Evolutionary conservation across 2,888 invertebrate species (phyloP).

Genomic region (Thera obeliscata): DNA sequence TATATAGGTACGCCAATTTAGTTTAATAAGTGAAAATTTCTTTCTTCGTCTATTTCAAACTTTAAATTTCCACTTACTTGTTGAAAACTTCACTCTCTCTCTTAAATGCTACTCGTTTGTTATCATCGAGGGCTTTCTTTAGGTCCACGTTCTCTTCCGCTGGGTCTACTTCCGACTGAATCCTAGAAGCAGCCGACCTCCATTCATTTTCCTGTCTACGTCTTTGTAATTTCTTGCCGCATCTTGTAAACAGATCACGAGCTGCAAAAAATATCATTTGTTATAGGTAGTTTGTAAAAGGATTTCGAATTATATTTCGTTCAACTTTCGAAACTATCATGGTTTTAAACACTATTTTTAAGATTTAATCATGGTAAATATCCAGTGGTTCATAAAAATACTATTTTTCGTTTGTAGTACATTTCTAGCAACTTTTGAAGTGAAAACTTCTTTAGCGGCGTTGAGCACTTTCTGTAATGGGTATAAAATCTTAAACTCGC

Average conservation of each 20-base stretch:
- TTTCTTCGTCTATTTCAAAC: neutral
- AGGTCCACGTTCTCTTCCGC: slow-evolving; percentile 82
- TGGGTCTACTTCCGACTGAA: slow-evolving; percentile 82
- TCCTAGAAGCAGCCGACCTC: slow-evolving; percentile 82
- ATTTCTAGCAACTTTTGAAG: too few relatives aligned
- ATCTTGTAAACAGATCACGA: slow-evolving; percentile 86
- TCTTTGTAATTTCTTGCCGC: slow-evolving; percentile 87
- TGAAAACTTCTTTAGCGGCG: too few relatives aligned
- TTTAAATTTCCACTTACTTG: slow-evolving; percentile 66
- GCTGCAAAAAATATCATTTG: slow-evolving; percentile 65
- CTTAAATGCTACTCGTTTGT: slow-evolving; percentile 76
- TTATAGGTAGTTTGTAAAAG: neutral
- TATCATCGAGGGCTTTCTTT: slow-evolving; percentile 83
- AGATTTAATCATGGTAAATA: too few relatives aligned
- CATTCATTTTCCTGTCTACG: slow-evolving; percentile 87
- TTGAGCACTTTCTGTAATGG: too few relatives aligned
- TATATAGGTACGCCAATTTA: neutral
- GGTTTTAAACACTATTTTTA: too few relatives aligned
- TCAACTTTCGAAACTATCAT: too few relatives aligned
- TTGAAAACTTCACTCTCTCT: slow-evolving; percentile 83
- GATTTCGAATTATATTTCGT: too few relatives aligned
- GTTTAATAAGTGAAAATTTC: neutral
- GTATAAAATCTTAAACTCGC: too few relatives aligned
- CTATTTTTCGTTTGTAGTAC: too few relatives aligned
- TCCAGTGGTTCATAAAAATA: too few relatives aligned